These are phyloP conservation scores for Paraescarpia echinospica DNA, from an alignment of 1,140 invertebrate species.

Conservation along the genomic window DNA sequence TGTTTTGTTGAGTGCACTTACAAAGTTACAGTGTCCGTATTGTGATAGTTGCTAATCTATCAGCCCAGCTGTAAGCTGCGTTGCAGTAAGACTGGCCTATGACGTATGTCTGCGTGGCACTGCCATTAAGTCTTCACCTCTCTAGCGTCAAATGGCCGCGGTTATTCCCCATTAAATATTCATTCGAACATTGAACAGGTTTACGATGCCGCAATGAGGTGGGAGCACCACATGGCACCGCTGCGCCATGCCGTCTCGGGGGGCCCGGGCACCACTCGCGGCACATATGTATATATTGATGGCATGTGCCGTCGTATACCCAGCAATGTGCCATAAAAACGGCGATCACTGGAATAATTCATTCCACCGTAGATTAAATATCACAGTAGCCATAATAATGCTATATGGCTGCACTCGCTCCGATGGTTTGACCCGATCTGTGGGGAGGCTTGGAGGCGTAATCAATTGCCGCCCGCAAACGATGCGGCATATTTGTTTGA, in stretches of 20 bases:
- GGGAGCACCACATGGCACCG: not conserved
- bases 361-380: not conserved
- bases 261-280: not conserved
- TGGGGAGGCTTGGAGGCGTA: not conserved
- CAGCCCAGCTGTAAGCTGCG: not conserved
- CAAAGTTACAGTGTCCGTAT: not conserved
- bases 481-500: not conserved
- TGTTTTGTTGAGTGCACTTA: too few species aligned
- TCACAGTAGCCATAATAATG: not conserved
- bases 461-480: not conserved
- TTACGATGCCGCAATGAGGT: not conserved
- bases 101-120: not conserved
- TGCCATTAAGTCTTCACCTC: not conserved
- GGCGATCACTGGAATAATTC: not conserved
- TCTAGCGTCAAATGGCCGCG: not conserved
- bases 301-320: not conserved
- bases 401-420: not conserved
- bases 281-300: not conserved
- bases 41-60: not conserved
- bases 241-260: not conserved
- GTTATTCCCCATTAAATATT: not conserved
- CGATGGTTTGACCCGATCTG: not conserved
- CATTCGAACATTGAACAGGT: not conserved
- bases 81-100: not conserved
- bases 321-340: not conserved